Evolutionary conservation across 2,797 vertebrate species (phyloP), one percentile per base, ranked within the genome.

Genomic region (Emydoidea blandingii): DNA sequence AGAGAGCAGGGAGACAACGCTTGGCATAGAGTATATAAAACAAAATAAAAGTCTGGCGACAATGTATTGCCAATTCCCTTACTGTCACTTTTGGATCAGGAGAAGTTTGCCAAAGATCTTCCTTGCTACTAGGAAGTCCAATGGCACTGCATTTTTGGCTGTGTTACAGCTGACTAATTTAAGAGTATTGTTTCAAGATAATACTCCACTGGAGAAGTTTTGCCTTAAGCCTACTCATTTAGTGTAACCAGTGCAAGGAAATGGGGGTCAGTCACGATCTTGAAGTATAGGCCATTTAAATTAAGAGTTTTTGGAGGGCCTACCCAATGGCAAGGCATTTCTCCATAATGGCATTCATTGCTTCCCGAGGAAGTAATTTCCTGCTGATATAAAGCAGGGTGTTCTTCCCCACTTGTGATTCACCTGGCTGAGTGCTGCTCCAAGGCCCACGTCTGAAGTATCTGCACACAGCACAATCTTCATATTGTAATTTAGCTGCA

Each of bases 341-440:
- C 87, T 89, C 57, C 92, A 96, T 94, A 96, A 96, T 93, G 95
- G 94, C 94, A 96, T 89, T 94, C 94, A 93, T 82, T 91, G 96
- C 94, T 91, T 96, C 94, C 96, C 94, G 91, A 86, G 2, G 84
- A 90, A 95, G 88, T 93, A 96, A 96, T 96, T 96, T 94, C 90
- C 94, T 84, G 91, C 84, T 4, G 19, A 97, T 96, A 97, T 96
- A 97, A 97, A 94, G 72, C 88, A 59, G 72, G 84, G 79, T 96
- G 89, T 94, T 87, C n/a, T 37, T 94, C 92, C 86, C 94, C 12
- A 76, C 89, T 89, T 91, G 94, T 95, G 94, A 97, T 95, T 96
- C 96, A 97, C 94, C 92, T 94, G 37, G 65, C 94, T 87, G 91
- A 94, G 87, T 95, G 89, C 91, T 93, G 91, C 93, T 95, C 88